Base-by-base conservation (phyloP, 1,140 invertebrate genomes). In the Drosophila albomicans region DNA sequence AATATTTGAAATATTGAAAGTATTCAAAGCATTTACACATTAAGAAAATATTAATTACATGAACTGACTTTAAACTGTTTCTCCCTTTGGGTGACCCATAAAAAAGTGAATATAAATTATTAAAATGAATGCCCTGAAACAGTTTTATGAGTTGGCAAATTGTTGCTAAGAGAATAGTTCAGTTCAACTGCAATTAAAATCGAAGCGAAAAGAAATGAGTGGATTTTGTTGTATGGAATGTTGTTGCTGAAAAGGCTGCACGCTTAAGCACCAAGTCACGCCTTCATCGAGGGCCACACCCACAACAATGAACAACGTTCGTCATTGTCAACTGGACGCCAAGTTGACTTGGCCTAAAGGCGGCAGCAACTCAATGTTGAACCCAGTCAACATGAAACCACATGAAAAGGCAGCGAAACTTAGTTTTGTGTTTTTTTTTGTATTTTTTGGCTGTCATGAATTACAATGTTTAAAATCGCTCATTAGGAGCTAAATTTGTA, bases 401-500 rank as follows among this genome's bases (percentile, higher is more conserved):
- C 84, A 87, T 84, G 56, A 84, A 87, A 87, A 82, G 84, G 77
- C 81, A 54, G 72, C 75, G 79, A 35, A 32, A 56, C 25, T 78
- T 8, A 30, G 5, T 3, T 1, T 8, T 38, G 11, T 32, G 0
- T 43, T 35, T 10, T 38, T 32, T 7, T 43, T 35, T 10, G 56
- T n/a, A 10, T 3, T 43, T 38, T 38, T 51, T 56, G 41, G 13
- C 67, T 65, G 70, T 68, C 75, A 81, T 75, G 82, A 78, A 81
- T 78, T 78, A 81, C 82, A 86, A 82, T 88, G 77, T 82, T 84
- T 79, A 89, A 89, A 88, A 72, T 88, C 84, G 84, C 85, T 88
- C 84, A 88, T 88, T 88, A 88, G 80, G 84, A 80, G 79, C 85
- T 78, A 84, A 84, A 86, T 84, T 87, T 84, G 84, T 88, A 88